Evolutionary conservation across 2,797 vertebrate genomes (phyloP), one percentile per base, ranked within the genome.

Genomic region (Cynopterus sphinx): DNA sequence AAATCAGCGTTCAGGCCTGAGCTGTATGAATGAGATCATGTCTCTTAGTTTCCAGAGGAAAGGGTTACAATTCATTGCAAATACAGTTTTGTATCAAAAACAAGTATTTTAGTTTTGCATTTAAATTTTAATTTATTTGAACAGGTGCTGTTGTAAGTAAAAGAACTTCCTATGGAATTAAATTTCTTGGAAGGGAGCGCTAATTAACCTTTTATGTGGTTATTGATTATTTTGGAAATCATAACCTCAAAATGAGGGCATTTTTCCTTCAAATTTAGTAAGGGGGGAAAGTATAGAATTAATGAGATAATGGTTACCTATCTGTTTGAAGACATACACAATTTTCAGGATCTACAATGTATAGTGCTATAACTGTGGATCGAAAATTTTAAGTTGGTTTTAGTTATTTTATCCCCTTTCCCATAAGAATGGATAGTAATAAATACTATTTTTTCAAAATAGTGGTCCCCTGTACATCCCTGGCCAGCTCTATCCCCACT

Each of bases 41-140:
- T 46, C 46, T 87, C 68, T 43, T 2, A 79, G 49, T 91, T 78
- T 90, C 41, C 39, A 96, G 33, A 68, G 43, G 43, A 53, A 77
- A 83, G 13, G 65, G 12, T 94, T 78, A 26, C 39, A 57, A 33
- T 75, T 91, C 36, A 55, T 57, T 79, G 2, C 33, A 94, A 83
- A 81, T 94, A 46, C 41, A 73, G 33, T 11, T 75, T 61, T 75
- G 3, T 53, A 22, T 85, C 21, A 83, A 65, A 63, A 41, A 73
- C 28, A 74, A 49, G 16, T 53, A 55, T 61, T 74, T 79, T 24
- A 74, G 53, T 61, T 74, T 90, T 84, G 43, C 12, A 8, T 53
- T 59, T 92, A 75, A 90, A 71, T 90, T 93, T 95, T 94, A 74
- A 65, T 24, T 82, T 46, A 63, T 33, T 91, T 51, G 33, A 77